Conservation (phyloP, 2,797 vertebrate species). For the Sebastes variabilis region DNA sequence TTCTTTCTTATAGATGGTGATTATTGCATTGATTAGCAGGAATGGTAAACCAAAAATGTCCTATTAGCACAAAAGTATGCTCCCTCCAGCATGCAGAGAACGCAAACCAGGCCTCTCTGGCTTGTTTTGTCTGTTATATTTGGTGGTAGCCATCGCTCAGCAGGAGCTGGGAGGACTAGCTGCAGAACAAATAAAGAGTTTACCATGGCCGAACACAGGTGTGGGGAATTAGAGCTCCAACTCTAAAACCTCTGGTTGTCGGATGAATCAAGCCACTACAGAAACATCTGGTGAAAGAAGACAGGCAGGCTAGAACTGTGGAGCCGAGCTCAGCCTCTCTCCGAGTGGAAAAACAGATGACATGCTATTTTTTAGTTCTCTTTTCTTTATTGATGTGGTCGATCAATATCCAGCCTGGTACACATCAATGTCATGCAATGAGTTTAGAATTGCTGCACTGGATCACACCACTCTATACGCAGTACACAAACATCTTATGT, state of each 20-base stretch:
- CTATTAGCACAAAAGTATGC: not conserved
- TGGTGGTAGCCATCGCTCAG: slow-evolving; percentile 67
- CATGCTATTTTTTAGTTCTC: slow-evolving; percentile 57
- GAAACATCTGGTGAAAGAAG: slow-evolving; percentile 70
- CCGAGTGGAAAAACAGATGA: slow-evolving; percentile 74
- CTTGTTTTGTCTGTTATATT: slow-evolving; percentile 59
- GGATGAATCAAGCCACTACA: slow-evolving; percentile 58
- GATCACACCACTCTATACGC: slow-evolving; percentile 43
- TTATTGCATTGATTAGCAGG: not conserved
- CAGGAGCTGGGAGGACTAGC: slow-evolving; percentile 56
- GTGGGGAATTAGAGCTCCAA: slow-evolving; percentile 66
- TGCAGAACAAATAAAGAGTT: slow-evolving; percentile 72
- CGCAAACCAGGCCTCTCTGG: slow-evolving; percentile 32
- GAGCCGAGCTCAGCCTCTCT: slow-evolving; percentile 42
- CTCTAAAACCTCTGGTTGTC: slow-evolving; percentile 50
- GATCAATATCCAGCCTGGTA: slow-evolving; percentile 71
- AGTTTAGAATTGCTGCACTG: slow-evolving; percentile 37
- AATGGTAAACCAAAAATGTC: not conserved
- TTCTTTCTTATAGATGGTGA: not conserved
- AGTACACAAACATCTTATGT: slow-evolving; percentile 45
- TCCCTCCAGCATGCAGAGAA: slow-evolving; percentile 6
- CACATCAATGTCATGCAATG: slow-evolving; percentile 63
- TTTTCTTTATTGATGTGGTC: slow-evolving; percentile 74
- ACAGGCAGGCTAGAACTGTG: slow-evolving; percentile 44
- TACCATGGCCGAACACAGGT: slow-evolving; percentile 69